A percentile compares a stretch with the other conserved stretches of the same genome.
phyloP scores from a whole-genome alignment of 2,797 vertebrate genomes.

The Zalophus californianus region DNA sequence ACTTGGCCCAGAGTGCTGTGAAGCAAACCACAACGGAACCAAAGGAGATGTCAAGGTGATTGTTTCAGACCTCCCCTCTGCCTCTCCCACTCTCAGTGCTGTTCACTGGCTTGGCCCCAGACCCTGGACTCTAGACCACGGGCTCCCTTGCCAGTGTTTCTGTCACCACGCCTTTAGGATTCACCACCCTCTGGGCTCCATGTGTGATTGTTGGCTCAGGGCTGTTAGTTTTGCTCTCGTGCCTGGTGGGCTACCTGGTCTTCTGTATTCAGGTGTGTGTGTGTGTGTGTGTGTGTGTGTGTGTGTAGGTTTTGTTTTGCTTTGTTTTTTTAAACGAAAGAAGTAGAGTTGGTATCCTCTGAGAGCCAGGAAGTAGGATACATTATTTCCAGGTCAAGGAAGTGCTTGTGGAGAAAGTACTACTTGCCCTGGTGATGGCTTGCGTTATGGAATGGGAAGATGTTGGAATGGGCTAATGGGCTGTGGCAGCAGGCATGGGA shows the following conservation, averaged over 20 bases:
- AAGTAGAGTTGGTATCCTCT: neutral
- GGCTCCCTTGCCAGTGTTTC: neutral
- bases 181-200: neutral
- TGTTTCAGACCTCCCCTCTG: neutral
- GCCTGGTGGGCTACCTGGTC: neutral
- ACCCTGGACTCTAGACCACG: neutral
- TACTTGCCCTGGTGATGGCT: neutral
- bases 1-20: too few relatives aligned
- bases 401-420: neutral
- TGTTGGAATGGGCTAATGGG: rapidly evolving
- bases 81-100: neutral
- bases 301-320: neutral
- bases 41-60: neutral
- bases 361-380: neutral
- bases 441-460: neutral
- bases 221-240: neutral
- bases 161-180: neutral
- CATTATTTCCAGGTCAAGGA: neutral
- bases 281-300: neutral
- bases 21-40: neutral
- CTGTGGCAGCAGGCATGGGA: rapidly evolving
- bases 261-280: neutral
- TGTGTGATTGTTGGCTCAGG: neutral
- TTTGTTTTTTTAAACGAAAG: neutral
- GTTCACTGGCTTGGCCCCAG: rapidly evolving